Evolutionary conservation across 2,113 vertebrate genomes (phyloP).

Genomic region (human): GRCh38 chr20:54540001-54540500

Average conservation of each 20-base stretch:
- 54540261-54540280: background rate
- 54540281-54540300: rapidly evolving
- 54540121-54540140: background rate
- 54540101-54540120: background rate
- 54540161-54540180: background rate
- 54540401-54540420: background rate
- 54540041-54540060: rapidly evolving
- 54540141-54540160: background rate
- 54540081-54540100: background rate
- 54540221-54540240: rapidly evolving
- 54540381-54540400: background rate
- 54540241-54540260: rapidly evolving
- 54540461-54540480: rapidly evolving
- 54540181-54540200: rapidly evolving
- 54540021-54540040: too few relatives aligned
- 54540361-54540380: background rate
- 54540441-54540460: rapidly evolving
- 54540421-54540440: background rate
- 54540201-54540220: rapidly evolving
- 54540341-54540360: rapidly evolving
- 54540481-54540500: background rate
- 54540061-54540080: background rate
- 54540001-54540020: too few relatives aligned
- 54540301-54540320: background rate
- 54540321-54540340: background rate